Conservation (phyloP, 2,888 invertebrate genomes). For the Amiota minor region DNA sequence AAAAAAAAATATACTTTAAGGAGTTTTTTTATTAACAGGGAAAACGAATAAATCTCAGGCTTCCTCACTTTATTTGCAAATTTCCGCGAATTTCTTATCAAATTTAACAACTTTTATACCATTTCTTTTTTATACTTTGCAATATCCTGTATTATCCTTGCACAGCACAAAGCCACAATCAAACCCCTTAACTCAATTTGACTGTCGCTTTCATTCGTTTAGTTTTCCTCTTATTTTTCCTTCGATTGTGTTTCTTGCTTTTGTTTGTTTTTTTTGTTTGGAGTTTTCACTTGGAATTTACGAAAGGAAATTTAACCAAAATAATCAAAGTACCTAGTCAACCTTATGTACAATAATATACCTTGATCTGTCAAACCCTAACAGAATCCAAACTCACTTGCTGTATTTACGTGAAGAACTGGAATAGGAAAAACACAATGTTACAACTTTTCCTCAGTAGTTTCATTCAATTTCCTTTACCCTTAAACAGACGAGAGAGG, state of each 20-base stretch:
- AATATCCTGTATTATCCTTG: slow-evolving; percentile 8
- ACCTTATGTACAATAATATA: neutral
- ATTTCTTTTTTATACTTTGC: neutral
- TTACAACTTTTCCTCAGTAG: slow-evolving; percentile 4
- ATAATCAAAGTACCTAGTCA: slow-evolving; percentile 23
- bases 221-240: neutral
- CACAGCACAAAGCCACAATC: neutral
- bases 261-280: neutral
- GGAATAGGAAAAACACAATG: too few species aligned
- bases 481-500: neutral
- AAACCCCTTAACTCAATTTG: neutral
- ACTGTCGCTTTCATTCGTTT: neutral
- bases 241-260: neutral
- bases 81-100: slow-evolving; percentile 3
- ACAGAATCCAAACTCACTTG: too few species aligned
- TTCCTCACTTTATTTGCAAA: slow-evolving; percentile 18
- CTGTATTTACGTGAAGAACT: too few species aligned
- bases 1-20: too few species aligned
- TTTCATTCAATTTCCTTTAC: slow-evolving; percentile 25
- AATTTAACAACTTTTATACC: slow-evolving; percentile 12
- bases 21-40: too few species aligned
- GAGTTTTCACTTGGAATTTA: slow-evolving; percentile 5
- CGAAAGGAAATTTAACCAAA: slow-evolving; percentile 21
- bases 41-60: neutral
- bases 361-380: slow-evolving; percentile 18